These are phyloP conservation scores for Eulemur coronatus DNA, from an alignment of 2,797 vertebrate species.

Conservation along the genomic window DNA sequence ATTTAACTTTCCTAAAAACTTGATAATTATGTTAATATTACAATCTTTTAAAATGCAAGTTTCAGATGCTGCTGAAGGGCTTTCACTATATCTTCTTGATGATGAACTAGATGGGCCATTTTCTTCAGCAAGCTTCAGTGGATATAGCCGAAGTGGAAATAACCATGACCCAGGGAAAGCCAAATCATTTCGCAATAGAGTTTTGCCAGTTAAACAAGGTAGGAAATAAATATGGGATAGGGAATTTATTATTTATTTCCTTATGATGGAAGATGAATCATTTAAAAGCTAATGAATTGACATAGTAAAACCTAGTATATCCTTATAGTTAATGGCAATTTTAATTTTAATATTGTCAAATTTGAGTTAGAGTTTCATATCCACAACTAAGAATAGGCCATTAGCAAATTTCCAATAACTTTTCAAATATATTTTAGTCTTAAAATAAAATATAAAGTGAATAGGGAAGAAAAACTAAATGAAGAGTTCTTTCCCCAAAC, in stretches of 20 bases:
- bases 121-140: slow-evolving; percentile 90
- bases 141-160: slow-evolving; percentile 83
- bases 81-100: slow-evolving; percentile 85
- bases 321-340: slow-evolving; percentile 35
- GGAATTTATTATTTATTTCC: slow-evolving; percentile 24
- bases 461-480: slow-evolving; percentile 31
- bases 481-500: background rate
- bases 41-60: slow-evolving; percentile 79
- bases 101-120: slow-evolving; percentile 89
- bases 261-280: background rate
- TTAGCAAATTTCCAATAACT: background rate
- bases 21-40: slow-evolving; percentile 44
- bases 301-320: background rate
- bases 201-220: slow-evolving; percentile 88
- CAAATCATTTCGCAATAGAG: slow-evolving; percentile 87
- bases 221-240: slow-evolving; percentile 46
- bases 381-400: background rate
- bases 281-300: slow-evolving; percentile 41
- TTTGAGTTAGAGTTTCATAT: slow-evolving; percentile 25
- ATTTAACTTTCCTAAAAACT: slow-evolving; percentile 38
- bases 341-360: slow-evolving; percentile 22
- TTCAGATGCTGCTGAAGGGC: slow-evolving; percentile 88
- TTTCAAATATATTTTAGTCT: slow-evolving; percentile 34
- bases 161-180: slow-evolving; percentile 81
- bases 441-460: background rate